Conservation (phyloP, 2,113 vertebrate species). For the Herpailurus yagouaroundi region DNA sequence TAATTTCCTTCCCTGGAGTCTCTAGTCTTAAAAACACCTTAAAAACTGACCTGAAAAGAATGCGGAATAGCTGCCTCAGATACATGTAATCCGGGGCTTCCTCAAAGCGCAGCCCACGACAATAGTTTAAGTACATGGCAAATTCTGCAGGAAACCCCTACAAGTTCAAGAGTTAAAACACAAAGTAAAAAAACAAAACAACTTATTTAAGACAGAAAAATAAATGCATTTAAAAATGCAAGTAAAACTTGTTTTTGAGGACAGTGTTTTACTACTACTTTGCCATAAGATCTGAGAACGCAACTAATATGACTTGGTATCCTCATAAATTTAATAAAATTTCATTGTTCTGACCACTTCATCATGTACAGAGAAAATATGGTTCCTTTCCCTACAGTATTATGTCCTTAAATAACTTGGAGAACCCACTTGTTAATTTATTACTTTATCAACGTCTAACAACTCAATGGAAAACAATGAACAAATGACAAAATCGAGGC, state of each 20-base stretch:
- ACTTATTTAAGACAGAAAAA: slow-evolving; percentile 33
- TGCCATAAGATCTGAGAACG: background rate
- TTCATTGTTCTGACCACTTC: background rate
- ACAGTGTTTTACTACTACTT: background rate
- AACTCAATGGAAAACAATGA: background rate
- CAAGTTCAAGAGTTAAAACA: slow-evolving; percentile 65
- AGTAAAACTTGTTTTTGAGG: background rate
- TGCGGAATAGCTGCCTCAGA: slow-evolving; percentile 99
- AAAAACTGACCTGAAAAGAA: slow-evolving; percentile 96
- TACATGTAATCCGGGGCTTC: slow-evolving; percentile 99
- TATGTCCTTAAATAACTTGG: background rate
- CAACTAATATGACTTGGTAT: background rate
- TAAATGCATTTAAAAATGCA: background rate
- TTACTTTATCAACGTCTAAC: background rate
- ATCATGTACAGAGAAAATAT: background rate
- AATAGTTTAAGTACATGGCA: slow-evolving; percentile 99
- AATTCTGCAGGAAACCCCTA: slow-evolving; percentile 99
- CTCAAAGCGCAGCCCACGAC: slow-evolving; percentile 98
- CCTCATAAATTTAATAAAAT: background rate
- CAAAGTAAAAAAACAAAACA: background rate
- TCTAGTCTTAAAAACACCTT: slow-evolving; percentile 3
- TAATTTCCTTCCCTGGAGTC: background rate
- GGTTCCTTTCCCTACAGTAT: background rate
- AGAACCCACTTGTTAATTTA: background rate
- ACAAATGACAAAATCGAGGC: background rate